These are phyloP conservation scores for Apogon hyalosoma DNA, from an alignment of 2,797 vertebrate species.

Conservation along the genomic window DNA sequence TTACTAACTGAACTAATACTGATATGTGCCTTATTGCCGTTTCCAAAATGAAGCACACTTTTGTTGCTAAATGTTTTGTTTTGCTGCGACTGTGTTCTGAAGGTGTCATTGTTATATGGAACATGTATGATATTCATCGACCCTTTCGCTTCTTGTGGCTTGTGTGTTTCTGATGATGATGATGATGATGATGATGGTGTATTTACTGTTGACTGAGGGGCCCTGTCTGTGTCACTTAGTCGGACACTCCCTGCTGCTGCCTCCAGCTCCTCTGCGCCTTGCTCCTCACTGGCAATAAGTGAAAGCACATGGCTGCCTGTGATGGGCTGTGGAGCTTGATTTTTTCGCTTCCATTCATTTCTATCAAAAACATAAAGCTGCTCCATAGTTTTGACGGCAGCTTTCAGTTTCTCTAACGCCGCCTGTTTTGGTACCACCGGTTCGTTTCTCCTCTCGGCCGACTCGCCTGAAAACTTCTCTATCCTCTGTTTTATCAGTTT, in stretches of 20 bases:
- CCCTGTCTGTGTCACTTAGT: slow-evolving; percentile 53
- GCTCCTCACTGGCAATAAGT: slow-evolving; percentile 85
- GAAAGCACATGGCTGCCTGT: slow-evolving; percentile 91
- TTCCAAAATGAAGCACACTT: slow-evolving; percentile 74
- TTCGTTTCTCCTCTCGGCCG: slow-evolving; percentile 82
- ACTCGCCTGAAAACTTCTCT: slow-evolving; percentile 75
- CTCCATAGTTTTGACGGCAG: slow-evolving; percentile 96
- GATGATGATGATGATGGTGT: background rate
- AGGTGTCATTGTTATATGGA: slow-evolving; percentile 55
- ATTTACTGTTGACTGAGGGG: slow-evolving; percentile 48
- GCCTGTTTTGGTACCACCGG: slow-evolving; percentile 77
- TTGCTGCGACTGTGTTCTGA: slow-evolving; percentile 65
- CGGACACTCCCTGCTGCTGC: slow-evolving; percentile 7
- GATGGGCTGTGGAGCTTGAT: slow-evolving; percentile 77
- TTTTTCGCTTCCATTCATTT: slow-evolving; percentile 94
- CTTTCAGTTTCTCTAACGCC: slow-evolving; percentile 93
- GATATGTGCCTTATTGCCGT: slow-evolving; percentile 60
- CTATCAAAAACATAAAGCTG: slow-evolving; percentile 93
- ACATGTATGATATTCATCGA: slow-evolving; percentile 69
- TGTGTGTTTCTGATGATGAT: slow-evolving; percentile 27
- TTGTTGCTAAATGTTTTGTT: slow-evolving; percentile 75
- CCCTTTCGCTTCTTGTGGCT: slow-evolving; percentile 42
- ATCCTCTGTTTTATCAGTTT: slow-evolving; percentile 85
- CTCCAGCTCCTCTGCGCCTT: slow-evolving; percentile 64
- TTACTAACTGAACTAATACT: slow-evolving; percentile 64